Evolutionary conservation across 1,140 invertebrate genomes (phyloP).

Genomic region (Chionoecetes opilio): DNA sequence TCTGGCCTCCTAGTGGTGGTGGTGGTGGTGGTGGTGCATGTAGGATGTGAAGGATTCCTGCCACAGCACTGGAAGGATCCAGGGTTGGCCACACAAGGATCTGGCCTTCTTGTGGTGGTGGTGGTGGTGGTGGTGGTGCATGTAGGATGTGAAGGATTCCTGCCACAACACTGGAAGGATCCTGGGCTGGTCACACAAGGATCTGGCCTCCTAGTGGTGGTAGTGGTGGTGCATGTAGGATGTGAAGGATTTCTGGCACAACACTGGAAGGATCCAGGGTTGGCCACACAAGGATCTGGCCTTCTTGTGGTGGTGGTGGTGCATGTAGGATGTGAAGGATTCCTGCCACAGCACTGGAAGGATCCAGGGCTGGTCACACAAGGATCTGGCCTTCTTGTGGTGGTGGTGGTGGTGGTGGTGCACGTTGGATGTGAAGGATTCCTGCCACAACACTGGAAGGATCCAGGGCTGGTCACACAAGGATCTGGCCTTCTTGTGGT

Average conservation of each 20-base stretch:
- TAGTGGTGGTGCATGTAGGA: constrained; percentile 49
- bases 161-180: constrained; percentile 63
- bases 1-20: constrained; percentile 61
- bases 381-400: too few relatives aligned
- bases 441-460: too few relatives aligned
- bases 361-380: constrained; percentile 51
- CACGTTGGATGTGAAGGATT: too few relatives aligned
- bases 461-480: too few relatives aligned
- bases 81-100: constrained; percentile 57
- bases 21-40: constrained; percentile 32
- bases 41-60: constrained; percentile 42
- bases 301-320: constrained; percentile 48
- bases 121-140: constrained; percentile 58
- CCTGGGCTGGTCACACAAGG: constrained; percentile 65
- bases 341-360: background rate
- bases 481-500: too few relatives aligned
- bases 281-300: constrained; percentile 66
- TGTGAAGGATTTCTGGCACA: constrained; percentile 50
- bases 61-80: constrained; percentile 53
- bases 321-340: constrained; percentile 12
- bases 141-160: constrained; percentile 54
- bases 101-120: constrained; percentile 38
- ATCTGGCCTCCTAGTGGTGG: constrained; percentile 37
- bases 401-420: too few relatives aligned
- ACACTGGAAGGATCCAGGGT: constrained; percentile 61